phyloP scores from a whole-genome alignment of 2,888 invertebrate species.

The Ennomos erosarius region DNA sequence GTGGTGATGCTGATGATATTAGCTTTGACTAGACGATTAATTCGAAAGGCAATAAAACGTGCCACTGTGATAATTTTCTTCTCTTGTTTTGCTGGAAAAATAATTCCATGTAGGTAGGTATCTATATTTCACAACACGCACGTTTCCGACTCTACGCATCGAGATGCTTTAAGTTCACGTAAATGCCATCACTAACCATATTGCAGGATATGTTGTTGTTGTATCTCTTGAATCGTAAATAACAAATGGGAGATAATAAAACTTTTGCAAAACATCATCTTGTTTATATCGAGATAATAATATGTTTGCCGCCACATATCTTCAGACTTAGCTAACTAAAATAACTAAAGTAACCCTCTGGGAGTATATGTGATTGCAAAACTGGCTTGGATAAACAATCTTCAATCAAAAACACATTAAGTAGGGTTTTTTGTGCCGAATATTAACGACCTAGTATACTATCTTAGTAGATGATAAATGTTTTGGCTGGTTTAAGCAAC shows the following conservation, averaged over 20 bases:
- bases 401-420: conserved; percentile 43
- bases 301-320: conserved; percentile 47
- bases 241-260: conserved; percentile 75
- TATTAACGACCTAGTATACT: conserved; percentile 36
- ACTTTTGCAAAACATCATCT: conserved; percentile 71
- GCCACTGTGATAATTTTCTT: no score
- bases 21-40: no score
- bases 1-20: no score
- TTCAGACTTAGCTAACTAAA: neutral
- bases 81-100: conserved; percentile 4
- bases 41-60: no score
- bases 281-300: conserved; percentile 70
- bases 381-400: conserved; percentile 25
- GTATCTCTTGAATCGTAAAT: conserved; percentile 76
- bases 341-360: conserved; percentile 7
- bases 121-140: conserved; percentile 16
- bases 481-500: conserved; percentile 26
- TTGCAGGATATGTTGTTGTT: conserved; percentile 71
- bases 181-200: conserved; percentile 53
- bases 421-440: conserved; percentile 35
- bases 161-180: conserved; percentile 39
- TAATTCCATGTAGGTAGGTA: conserved; percentile 1
- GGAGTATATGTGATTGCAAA: conserved; percentile 22
- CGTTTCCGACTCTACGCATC: conserved; percentile 17
- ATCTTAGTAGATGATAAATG: conserved; percentile 35